Evolutionary conservation across 2,113 vertebrate species (phyloP).

Genomic region (Hippolais icterina): DNA sequence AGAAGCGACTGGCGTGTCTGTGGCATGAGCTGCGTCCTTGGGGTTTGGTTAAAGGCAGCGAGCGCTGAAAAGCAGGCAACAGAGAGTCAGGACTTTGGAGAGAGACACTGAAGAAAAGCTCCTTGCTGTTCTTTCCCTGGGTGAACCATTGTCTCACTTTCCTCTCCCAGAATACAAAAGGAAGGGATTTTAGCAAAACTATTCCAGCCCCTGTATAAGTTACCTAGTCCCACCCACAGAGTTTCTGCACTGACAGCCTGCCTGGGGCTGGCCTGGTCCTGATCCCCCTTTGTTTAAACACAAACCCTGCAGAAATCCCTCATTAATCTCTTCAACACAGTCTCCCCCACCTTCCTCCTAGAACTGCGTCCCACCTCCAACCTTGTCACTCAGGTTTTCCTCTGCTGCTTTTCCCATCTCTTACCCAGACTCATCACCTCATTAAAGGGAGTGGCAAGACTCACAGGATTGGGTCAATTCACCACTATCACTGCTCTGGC

Average conservation of each 20-base stretch:
- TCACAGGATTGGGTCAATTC: neutral
- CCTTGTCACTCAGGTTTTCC: neutral
- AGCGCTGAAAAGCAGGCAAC: conserved; percentile 21
- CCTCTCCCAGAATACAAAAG: neutral
- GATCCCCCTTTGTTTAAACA: neutral
- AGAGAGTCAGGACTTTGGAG: conserved; percentile 37
- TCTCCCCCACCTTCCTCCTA: neutral
- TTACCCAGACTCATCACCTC: neutral
- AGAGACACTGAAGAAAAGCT: conserved; percentile 25
- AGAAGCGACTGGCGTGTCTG: conserved; percentile 12
- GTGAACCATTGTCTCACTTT: neutral
- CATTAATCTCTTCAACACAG: neutral
- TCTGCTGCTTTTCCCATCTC: neutral
- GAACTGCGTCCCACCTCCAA: neutral
- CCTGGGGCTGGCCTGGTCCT: neutral
- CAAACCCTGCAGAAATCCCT: neutral
- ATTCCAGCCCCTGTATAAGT: neutral
- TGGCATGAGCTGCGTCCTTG: conserved; percentile 25
- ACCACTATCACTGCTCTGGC: neutral
- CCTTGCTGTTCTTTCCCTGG: neutral
- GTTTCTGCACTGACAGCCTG: neutral
- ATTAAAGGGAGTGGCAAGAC: neutral
- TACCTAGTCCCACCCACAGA: neutral
- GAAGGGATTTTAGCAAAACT: neutral
- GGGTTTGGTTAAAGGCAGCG: conserved; percentile 24